Base-by-base conservation (phyloP, 23 tunicate genomes). In the Oikopleura dioica region DNA sequence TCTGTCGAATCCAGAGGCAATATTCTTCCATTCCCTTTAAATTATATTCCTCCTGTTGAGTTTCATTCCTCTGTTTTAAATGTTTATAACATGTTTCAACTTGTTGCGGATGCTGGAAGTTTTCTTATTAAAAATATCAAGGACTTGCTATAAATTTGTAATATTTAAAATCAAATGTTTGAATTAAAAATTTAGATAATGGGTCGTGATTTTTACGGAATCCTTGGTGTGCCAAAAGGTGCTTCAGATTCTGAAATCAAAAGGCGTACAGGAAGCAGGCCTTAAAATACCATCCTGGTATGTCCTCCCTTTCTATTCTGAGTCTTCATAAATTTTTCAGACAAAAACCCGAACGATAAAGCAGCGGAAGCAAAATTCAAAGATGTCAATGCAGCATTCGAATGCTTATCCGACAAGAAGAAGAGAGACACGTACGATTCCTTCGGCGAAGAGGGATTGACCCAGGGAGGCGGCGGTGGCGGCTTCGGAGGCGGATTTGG, bases 301-400 rank as follows among this genome's bases (percentile, higher is more conserved):
- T 63, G 33, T 12, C 2, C 26, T 63, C 33, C 26, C 2, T 63
- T 2, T 2, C 2, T 12, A 63, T 63, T 63, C 5, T 63, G 29
- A 2, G 33, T 28, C 2, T 31, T 21, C 16, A 63, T 21, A 63
- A 31, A 21, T 21, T 63, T 21, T 63, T 63, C 26, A 63, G 99
- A 94, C 75, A 94, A 94, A 81, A 94, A 91, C 59, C 97, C 87
- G n/a, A 80, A 81, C 69, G 79, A 86, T 37, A 77, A 84, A 78
- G 88, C 79, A 50, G 95, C 99, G n/a, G 99, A 94, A 79, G 81
- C 68, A 16, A 86, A 83, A 76, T 94, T 94, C 77, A 94, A 94
- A 76, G 75, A 59, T 32, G 86, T 94, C 4, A 50, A 78, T 35
- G 95, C 83, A 77, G 99, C 99, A 23, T 94, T 83, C 69, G 95